Evolutionary conservation across 23 tunicate genomes (phyloP).

Genomic region (Trididemnum nubilum): DNA sequence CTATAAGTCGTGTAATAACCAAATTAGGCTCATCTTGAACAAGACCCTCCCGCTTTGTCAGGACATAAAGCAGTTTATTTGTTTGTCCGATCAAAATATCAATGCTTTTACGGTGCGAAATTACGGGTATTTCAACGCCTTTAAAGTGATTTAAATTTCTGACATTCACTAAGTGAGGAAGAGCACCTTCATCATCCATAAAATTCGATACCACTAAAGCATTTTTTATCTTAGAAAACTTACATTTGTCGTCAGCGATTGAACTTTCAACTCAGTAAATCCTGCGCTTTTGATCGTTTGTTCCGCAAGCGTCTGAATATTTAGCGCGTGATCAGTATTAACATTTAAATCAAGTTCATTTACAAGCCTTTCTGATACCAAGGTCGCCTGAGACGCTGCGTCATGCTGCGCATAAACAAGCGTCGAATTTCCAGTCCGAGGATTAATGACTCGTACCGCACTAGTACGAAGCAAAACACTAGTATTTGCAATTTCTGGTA

Average conservation of each 20-base stretch:
- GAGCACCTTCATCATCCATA: not conserved
- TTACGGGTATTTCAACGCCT: not conserved
- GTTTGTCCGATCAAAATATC: not conserved
- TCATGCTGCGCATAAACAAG: not conserved
- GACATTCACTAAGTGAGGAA: not conserved
- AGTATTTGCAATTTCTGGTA: too few species aligned
- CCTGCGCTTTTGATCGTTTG: not conserved
- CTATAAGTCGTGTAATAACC: too few species aligned
- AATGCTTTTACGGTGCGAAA: not conserved
- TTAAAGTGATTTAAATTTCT: not conserved
- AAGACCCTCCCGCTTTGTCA: too few species aligned
- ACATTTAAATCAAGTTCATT: not conserved
- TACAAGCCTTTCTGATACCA: not conserved
- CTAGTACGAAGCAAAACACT: not conserved
- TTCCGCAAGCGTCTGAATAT: not conserved
- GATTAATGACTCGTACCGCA: not conserved
- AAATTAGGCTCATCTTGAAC: too few species aligned
- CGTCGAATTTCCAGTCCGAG: not conserved
- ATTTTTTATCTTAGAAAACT: not conserved
- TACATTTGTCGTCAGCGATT: not conserved
- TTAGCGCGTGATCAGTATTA: not conserved
- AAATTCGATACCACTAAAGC: not conserved
- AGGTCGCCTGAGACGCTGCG: not conserved
- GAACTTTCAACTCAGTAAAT: not conserved
- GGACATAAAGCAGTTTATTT: too few species aligned